A percentile compares a stretch with the other conserved stretches of the same genome.
phyloP scores from a whole-genome alignment of 2,888 invertebrate genomes.

The Odontocerum albicorne region DNA sequence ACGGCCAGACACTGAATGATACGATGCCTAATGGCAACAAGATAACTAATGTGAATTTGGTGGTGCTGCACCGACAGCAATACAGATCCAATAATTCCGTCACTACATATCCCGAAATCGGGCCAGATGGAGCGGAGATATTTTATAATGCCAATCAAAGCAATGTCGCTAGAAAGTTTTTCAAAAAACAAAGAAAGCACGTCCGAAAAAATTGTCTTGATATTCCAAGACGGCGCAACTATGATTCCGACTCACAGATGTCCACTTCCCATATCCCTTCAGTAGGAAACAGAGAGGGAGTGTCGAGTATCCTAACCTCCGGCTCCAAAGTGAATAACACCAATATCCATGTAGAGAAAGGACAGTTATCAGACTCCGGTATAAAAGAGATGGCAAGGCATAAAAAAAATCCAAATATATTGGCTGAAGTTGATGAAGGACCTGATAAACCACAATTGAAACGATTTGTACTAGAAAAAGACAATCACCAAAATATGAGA shows the following conservation, averaged over 20 bases:
- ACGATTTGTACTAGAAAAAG: conserved; percentile 34
- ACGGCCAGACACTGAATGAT: conserved; percentile 56
- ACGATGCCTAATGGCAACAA: conserved; percentile 47
- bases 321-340: conserved; percentile 81
- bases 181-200: conserved; percentile 79
- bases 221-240: conserved; percentile 62
- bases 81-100: conserved; percentile 70
- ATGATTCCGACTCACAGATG: conserved; percentile 56
- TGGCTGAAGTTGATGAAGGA: conserved; percentile 63
- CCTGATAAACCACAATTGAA: conserved; percentile 39
- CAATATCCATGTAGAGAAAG: conserved; percentile 71
- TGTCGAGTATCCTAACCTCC: conserved; percentile 65
- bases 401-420: conserved; percentile 64
- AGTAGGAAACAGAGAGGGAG: conserved; percentile 54
- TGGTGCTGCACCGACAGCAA: conserved; percentile 71
- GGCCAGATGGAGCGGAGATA: conserved; percentile 66
- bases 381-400: conserved; percentile 60
- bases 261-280: conserved; percentile 53
- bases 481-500: conserved; percentile 42
- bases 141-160: conserved; percentile 95
- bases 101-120: conserved; percentile 63
- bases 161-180: conserved; percentile 90
- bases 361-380: conserved; percentile 47
- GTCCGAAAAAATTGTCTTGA: conserved; percentile 75
- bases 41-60: conserved; percentile 67